phyloP scores from a whole-genome alignment of 1,140 invertebrate genomes.

The Bombus pascuorum region DNA sequence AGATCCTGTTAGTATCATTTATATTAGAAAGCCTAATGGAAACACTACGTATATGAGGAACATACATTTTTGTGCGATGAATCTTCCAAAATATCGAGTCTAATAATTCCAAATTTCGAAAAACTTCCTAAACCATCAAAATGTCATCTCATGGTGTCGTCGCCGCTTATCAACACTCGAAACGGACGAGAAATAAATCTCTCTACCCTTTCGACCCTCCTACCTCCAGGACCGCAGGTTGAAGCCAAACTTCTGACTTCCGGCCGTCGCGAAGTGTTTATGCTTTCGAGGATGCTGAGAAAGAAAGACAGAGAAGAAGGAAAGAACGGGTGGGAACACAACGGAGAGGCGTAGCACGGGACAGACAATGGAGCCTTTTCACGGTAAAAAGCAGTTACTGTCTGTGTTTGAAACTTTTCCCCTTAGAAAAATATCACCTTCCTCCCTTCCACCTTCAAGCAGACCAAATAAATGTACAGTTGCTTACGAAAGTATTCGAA shows the following conservation, averaged over 20 bases:
- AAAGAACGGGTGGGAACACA: not conserved
- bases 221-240: not conserved
- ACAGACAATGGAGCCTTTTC: slow-evolving; percentile 71
- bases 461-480: not conserved
- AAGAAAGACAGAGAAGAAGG: not conserved
- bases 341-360: slow-evolving; percentile 2
- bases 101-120: not conserved
- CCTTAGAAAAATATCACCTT: slow-evolving; percentile 70
- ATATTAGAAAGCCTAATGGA: too few species aligned
- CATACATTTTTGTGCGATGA: too few species aligned
- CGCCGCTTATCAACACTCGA: slow-evolving; percentile 45
- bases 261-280: slow-evolving; percentile 65
- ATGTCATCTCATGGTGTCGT: not conserved
- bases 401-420: slow-evolving; percentile 70
- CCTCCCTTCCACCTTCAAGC: not conserved
- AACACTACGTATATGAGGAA: too few species aligned
- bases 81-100: not conserved
- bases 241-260: slow-evolving; percentile 69
- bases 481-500: not conserved
- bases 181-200: slow-evolving; percentile 62
- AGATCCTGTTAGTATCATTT: too few species aligned
- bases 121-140: not conserved
- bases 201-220: not conserved
- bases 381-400: slow-evolving; percentile 72
- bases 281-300: slow-evolving; percentile 45